A percentile compares a stretch with the other conserved stretches of the same genome.
Evolutionary conservation across 35 echinoderm and acorn worm genomes (phyloP).

Genomic region (Ophioderma brevispina): DNA sequence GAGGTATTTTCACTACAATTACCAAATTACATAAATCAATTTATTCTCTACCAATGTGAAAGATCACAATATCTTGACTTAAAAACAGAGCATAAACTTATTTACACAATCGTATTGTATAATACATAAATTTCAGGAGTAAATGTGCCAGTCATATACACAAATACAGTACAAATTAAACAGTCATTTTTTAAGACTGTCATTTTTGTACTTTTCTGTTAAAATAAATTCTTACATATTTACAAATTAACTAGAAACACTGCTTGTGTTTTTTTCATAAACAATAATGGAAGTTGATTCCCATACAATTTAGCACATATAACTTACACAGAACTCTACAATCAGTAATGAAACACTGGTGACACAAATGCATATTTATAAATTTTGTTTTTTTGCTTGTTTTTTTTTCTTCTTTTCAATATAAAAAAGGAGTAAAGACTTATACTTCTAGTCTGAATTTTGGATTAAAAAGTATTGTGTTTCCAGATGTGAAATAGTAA

Average conservation of each 20-base stretch:
- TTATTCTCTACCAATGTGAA: not conserved
- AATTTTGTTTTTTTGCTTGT: constrained; percentile 1
- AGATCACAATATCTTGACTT: not conserved
- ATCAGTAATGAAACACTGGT: not conserved
- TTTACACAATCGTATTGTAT: not conserved
- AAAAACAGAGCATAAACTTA: not conserved
- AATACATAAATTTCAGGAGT: not conserved
- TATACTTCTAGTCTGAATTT: not conserved
- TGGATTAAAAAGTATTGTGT: not conserved
- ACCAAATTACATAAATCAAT: not conserved
- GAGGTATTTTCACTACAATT: not conserved
- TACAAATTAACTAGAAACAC: constrained; percentile 6
- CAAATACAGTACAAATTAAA: constrained; percentile 1
- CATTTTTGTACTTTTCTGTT: not conserved
- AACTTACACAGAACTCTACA: not conserved
- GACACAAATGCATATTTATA: constrained; percentile 14
- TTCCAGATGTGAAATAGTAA: not conserved
- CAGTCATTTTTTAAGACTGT: not conserved
- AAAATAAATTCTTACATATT: constrained; percentile 8
- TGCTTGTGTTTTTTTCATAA: not conserved
- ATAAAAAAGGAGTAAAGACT: not conserved
- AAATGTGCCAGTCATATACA: not conserved
- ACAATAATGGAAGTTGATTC: not conserved
- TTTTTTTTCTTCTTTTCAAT: not conserved
- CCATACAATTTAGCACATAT: not conserved